Conservation (phyloP, 2,888 invertebrate species). For the Sesamia inferens region DNA sequence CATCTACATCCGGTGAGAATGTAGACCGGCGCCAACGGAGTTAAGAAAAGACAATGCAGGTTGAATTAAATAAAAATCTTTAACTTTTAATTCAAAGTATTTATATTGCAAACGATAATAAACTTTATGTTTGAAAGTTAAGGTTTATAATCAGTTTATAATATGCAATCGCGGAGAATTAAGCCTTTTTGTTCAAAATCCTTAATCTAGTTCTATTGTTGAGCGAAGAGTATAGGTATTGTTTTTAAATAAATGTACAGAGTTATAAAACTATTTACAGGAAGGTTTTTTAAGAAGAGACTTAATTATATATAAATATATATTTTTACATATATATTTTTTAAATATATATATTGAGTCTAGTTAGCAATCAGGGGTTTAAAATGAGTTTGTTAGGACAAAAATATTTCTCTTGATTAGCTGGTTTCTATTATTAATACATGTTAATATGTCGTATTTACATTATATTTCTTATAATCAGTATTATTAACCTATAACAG, state of each 20-base stretch:
- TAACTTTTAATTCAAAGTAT: not conserved
- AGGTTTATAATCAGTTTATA: not conserved
- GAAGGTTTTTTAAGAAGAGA: constrained; percentile 4
- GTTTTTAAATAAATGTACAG: not conserved
- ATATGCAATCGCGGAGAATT: not conserved
- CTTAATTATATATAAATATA: constrained; percentile 8
- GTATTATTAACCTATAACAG: constrained; percentile 56
- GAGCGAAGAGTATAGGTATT: not conserved
- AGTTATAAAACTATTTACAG: constrained; percentile 23
- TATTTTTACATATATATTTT: constrained; percentile 13
- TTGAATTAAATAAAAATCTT: not conserved
- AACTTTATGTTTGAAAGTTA: not conserved
- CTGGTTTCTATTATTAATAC: constrained; percentile 29
- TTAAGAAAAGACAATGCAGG: too few relatives aligned
- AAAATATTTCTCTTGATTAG: constrained; percentile 48
- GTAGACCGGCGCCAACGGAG: too few relatives aligned
- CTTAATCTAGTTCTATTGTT: not conserved
- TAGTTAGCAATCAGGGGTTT: constrained; percentile 14
- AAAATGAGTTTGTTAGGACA: constrained; percentile 35
- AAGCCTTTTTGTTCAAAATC: not conserved
- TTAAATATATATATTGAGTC: constrained; percentile 24
- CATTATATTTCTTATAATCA: constrained; percentile 62
- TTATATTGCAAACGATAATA: not conserved
- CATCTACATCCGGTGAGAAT: too few relatives aligned
- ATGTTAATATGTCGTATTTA: constrained; percentile 61